Base-by-base conservation (phyloP, 2,888 invertebrate genomes). In the Bembecia ichneumoniformis region DNA sequence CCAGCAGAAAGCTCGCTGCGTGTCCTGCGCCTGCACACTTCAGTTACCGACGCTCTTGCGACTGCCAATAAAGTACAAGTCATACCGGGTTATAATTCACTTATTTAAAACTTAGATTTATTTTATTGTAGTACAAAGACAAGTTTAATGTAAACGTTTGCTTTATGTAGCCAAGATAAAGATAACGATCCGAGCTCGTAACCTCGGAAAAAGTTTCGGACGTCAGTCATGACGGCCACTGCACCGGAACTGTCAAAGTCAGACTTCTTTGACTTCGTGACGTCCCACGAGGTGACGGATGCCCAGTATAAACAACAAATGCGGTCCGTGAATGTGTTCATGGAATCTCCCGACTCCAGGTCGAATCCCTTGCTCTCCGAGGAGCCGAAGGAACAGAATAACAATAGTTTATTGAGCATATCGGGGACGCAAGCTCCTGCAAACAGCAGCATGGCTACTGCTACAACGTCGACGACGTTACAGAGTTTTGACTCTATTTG, bases 221-320 rank as follows among this genome's bases (percentile, higher is more conserved):
- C 88, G 89, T 94, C 94, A 94, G 94, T 94, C 89, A 92, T 95
- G 83, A 93, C 93, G 83, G 93, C 94, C 89, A 90, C 93, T 75
- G 93, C 94, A 81, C 93, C 94, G 82, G 94, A 95, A 87, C 89
- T 95, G 81, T 91, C 93, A 66, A 94, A 95, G 86, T 93, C 94
- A 61, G 95, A 95, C 87, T 95, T 95, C 88, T 95, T 95, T 84
- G 95, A 95, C 84, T 94, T 95, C 82, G 95, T 95, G 55, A 94
- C 94, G 49, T 93, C 94, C 46, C 93, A 94, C 52, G 93, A 93
- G 65, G 90, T 93, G 67, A 91, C 90, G 68, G 92, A 92, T 77
- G 90, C 91, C 47, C 91, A 91, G 68, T 91, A 90, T 74, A 89
- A 90, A 68, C 90, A 91, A 74, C 91, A 91, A 72, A 91, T 91